Conservation (phyloP, 2,888 invertebrate genomes). For the Himalopsyche kuldschensis region DNA sequence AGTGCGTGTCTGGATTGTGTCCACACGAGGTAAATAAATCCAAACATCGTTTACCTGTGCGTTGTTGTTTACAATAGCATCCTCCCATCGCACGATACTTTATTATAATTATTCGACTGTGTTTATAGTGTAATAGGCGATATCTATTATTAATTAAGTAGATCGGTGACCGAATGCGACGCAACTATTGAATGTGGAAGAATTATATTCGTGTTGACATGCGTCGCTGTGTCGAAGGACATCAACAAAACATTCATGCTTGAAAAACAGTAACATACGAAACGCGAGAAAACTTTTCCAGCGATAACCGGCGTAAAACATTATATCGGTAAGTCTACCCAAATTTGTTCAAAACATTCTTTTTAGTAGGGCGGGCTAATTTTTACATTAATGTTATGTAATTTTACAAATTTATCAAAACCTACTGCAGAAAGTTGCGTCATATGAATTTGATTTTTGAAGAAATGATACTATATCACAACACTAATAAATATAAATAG, state of each 20-base stretch:
- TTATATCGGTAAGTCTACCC: neutral
- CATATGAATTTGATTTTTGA: neutral
- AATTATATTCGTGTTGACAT: neutral
- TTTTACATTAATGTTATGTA: neutral
- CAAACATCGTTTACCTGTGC: conserved; percentile 13
- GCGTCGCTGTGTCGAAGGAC: neutral
- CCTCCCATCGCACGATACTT: conserved; percentile 34
- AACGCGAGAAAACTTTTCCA: neutral
- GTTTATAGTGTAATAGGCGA: neutral
- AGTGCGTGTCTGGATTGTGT: neutral
- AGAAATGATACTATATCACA: too few relatives aligned
- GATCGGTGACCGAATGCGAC: neutral
- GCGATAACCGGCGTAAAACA: neutral
- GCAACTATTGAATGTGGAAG: neutral
- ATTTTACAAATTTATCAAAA: neutral
- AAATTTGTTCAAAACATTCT: neutral
- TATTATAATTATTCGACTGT: conserved; percentile 39
- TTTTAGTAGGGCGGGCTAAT: neutral
- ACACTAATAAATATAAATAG: too few relatives aligned
- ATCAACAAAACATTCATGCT: neutral
- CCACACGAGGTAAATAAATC: conserved; percentile 5
- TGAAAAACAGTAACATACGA: neutral
- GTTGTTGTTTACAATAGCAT: conserved; percentile 43
- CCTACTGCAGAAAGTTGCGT: neutral
- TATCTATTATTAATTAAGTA: neutral